Percentiles rank a stretch among this genome's conserved stretches.
Evolutionary conservation across 2,113 vertebrate genomes (phyloP).

Genomic region (Scalopus aquaticus): DNA sequence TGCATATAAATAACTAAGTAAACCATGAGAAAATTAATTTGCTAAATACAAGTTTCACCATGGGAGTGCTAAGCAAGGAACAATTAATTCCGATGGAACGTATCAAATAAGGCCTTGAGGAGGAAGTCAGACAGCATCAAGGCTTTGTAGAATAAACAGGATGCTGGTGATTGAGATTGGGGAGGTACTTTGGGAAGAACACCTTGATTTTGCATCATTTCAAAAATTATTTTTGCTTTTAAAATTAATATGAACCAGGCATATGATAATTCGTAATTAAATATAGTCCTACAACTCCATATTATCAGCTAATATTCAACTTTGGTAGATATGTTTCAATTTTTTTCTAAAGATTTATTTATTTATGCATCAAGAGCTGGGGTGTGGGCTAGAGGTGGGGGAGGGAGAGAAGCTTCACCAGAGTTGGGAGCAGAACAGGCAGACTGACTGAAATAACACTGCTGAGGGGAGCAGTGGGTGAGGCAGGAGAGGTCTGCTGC

Average conservation of each 20-base stretch:
- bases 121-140: neutral
- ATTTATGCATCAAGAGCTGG: too few species aligned
- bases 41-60: constrained; percentile 40
- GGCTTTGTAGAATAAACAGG: neutral
- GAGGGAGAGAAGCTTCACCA: too few species aligned
- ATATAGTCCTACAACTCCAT: neutral
- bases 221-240: neutral
- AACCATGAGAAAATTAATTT: constrained; percentile 55
- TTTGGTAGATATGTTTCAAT: neutral
- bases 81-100: constrained; percentile 29
- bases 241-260: neutral
- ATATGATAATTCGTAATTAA: neutral
- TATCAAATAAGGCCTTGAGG: neutral
- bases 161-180: neutral
- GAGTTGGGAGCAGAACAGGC: too few species aligned
- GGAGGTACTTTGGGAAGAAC: accelerated
- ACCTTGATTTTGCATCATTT: neutral
- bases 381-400: too few species aligned
- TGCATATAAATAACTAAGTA: constrained; percentile 6
- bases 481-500: too few species aligned
- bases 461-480: too few species aligned
- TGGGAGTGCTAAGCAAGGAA: neutral
- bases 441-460: too few species aligned
- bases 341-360: too few species aligned
- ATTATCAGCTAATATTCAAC: neutral